These are phyloP conservation scores for Hycleus cichorii DNA, from an alignment of 1,140 invertebrate genomes.

Conservation along the genomic window DNA sequence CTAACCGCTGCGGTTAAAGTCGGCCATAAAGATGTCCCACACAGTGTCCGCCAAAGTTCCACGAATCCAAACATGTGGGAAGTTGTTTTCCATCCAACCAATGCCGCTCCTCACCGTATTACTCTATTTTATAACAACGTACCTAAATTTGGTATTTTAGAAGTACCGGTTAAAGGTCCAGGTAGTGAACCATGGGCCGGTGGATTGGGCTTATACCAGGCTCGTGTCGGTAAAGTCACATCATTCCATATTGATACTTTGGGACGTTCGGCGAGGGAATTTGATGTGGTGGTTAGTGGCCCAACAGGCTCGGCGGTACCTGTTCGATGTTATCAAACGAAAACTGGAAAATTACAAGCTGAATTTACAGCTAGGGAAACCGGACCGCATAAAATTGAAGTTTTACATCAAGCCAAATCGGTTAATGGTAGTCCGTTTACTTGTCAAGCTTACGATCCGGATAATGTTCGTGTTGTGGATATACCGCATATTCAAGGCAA, in stretches of 20 bases:
- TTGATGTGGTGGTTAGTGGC: slow-evolving; percentile 83
- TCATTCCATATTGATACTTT: slow-evolving; percentile 85
- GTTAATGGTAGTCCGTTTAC: slow-evolving; percentile 93
- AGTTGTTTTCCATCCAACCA: slow-evolving; percentile 77
- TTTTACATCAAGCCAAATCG: slow-evolving; percentile 83
- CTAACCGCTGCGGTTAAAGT: slow-evolving; percentile 70
- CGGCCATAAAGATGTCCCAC: slow-evolving; percentile 70
- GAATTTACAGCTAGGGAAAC: slow-evolving; percentile 83
- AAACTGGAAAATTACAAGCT: slow-evolving; percentile 85
- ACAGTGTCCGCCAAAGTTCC: slow-evolving; percentile 62
- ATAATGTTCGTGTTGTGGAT: slow-evolving; percentile 50
- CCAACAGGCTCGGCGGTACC: slow-evolving; percentile 85
- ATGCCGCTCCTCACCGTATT: slow-evolving; percentile 74
- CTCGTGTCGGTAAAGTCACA: slow-evolving; percentile 67
- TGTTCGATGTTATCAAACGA: slow-evolving; percentile 90
- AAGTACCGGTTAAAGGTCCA: slow-evolving; percentile 58
- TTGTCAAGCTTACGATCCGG: slow-evolving; percentile 89
- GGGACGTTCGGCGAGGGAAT: slow-evolving; percentile 75
- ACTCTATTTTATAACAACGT: slow-evolving; percentile 70
- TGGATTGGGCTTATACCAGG: slow-evolving; percentile 67
- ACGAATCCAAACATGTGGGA: slow-evolving; percentile 64
- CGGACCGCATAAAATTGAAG: slow-evolving; percentile 65
- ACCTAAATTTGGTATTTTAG: slow-evolving; percentile 43
- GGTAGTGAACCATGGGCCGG: slow-evolving; percentile 47
- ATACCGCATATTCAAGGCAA: slow-evolving; percentile 71